Base-by-base conservation (phyloP, 1,140 invertebrate species). In the Ceratosolen solmsi region DNA sequence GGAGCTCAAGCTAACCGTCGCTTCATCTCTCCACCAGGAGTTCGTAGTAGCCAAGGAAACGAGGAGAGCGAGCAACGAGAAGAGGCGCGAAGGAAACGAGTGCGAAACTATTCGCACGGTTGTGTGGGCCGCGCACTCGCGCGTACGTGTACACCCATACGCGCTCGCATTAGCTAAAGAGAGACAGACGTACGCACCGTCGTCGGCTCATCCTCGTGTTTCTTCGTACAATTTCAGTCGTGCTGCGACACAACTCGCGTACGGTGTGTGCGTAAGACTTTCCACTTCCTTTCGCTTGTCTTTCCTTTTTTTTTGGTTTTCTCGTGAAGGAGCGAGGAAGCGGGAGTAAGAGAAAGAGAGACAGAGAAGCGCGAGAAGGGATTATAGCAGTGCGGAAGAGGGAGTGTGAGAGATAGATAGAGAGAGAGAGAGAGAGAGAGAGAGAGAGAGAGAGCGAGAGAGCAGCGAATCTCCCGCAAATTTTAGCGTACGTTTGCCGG, bases 201-300 rank as follows among this genome's bases (percentile, higher is more conserved):
- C 70, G 70, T 71, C 70, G 63, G 33, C 70, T 49, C 70, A 49
- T 54, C 71, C 71, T 73, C 71, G 71, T 73, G 71, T 36, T 73
- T 73, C 71, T 73, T 73, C 71, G 71, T 46, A 49, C 27, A 73
- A 73, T 54, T 73, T 73, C 71, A 73, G 46, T 73, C 71, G 71
- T 73, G 71, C 71, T 54, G 27, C 71, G 27, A 54, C 49, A 54
- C 30, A 54, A 73, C 46, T 73, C 49, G 71, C 30, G 71, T 36
- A 27, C 71, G 49, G 46, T 54, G 41, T 13, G 49, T 49, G 27
- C 27, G 71, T 33, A 11, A 27, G 15, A 9, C 17, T 11, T 20
- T 9, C 33, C 25, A 3, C 27, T 36, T 5, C 15, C 4, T 7
- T 49, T 56, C 20, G 41, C 38, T 30, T 5, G 8, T 27, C 41